Evolutionary conservation across 2,113 vertebrate genomes (phyloP), one percentile per base, ranked within the genome.

Genomic region (Sitta europaea): DNA sequence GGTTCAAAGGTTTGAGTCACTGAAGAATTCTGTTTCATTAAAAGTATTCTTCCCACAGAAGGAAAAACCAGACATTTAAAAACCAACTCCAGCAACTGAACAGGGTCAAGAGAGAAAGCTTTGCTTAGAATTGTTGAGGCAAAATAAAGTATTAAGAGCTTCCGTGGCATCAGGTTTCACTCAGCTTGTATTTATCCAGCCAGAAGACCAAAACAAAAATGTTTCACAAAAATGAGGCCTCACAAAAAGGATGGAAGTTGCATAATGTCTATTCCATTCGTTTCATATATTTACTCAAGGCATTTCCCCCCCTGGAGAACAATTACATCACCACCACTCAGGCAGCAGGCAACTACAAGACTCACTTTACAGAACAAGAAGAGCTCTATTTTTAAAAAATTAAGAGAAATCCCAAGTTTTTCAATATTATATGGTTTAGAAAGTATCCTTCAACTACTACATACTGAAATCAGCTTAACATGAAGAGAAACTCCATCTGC

Each of bases 261-360:
- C 80, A 88, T 78, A 95, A 96, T 45, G 76, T 94, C 92, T 96
- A 63, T 67, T 93, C 78, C 88, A 82, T 87, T 97, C 48, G 33
- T 79, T 73, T 90, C 82, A 90, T 82, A 57, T 63, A 92, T 96
- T 97, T 92, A 96, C 73, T 90, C 71, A 45, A 79, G 88, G n/a
- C 71, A 59, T 94, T 96, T 93, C 78, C 94, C 87, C 95, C 95
- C 76, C 96, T 73, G 45, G 96, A 91, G 93, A 95, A 94, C 51
- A 94, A 94, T 96, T 97, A 95, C 93, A 93, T 86, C 61, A 94
- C 63, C 43, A 92, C 88, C 84, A 71, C 70, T 83, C 91, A 63
- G 54, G 36, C 68, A 86, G 86, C 92, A 93, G 81, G 91, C 94
- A 96, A 81, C 79, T 89, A 55, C 27, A 61, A 96, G 71, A 59